A percentile compares a stretch with the other conserved stretches of the same genome.
These are phyloP conservation scores for Amphiprion ocellaris DNA, from an alignment of 2,113 vertebrate species.

Conservation along the genomic window DNA sequence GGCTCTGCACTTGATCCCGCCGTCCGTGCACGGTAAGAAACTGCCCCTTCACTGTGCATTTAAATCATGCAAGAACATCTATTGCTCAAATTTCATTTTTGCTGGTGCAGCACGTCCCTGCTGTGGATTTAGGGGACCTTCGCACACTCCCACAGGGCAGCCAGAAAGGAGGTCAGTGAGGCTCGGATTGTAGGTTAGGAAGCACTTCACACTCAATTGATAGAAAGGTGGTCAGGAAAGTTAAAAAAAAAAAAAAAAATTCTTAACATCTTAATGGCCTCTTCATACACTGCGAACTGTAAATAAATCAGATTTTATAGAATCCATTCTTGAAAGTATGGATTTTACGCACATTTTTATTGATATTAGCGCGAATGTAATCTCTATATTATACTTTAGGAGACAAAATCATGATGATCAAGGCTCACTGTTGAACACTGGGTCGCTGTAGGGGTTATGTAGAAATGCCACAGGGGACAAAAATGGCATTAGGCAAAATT, in stretches of 20 bases:
- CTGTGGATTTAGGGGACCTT: conserved; percentile 29
- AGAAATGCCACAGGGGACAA: conserved; percentile 7
- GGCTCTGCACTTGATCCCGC: conserved; percentile 77
- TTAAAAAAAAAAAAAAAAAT: too few relatives aligned
- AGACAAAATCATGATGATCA: neutral
- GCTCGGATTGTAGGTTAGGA: conserved; percentile 75
- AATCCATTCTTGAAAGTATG: too few relatives aligned
- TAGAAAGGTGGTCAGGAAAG: too few relatives aligned
- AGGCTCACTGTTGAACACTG: neutral
- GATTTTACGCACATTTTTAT: too few relatives aligned
- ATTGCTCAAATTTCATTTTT: neutral
- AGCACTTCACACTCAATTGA: conserved; percentile 24
- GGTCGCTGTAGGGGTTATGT: neutral
- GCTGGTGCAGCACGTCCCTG: conserved; percentile 39
- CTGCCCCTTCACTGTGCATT: neutral
- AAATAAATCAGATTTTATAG: neutral
- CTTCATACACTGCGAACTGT: too few relatives aligned
- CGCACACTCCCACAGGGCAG: conserved; percentile 57
- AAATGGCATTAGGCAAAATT: conserved; percentile 40
- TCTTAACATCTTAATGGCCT: too few relatives aligned
- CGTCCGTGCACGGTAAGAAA: conserved; percentile 82
- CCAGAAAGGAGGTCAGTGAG: conserved; percentile 76
- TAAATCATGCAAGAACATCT: neutral
- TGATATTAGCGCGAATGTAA: too few relatives aligned
- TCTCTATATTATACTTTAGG: neutral